Base-by-base conservation (phyloP, 2,888 invertebrate genomes). In the Cepaea hortensis region DNA sequence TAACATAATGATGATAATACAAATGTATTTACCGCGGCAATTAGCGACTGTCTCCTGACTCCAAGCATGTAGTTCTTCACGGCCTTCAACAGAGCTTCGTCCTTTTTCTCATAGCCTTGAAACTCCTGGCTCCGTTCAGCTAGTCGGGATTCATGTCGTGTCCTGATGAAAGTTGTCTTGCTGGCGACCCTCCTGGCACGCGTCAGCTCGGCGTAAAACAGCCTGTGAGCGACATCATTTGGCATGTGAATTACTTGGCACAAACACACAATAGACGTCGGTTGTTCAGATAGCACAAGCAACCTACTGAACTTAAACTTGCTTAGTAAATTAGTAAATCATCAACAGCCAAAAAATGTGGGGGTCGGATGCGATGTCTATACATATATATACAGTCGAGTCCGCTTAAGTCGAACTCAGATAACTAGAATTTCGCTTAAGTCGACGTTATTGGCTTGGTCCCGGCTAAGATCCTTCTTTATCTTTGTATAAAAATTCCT, bases 151-250 rank as follows among this genome's bases (percentile, higher is more conserved):
- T 61, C 77, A 6, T 61, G n/a, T 61, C n/a, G 77, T n/a, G 20
- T 20, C 13, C 77, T 77, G 3, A 77, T 77, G 55, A 77, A 77
- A 0, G 20, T 55, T 11, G 20, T 77, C 23, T 3, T 61, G 5
- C 4, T 3, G n/a, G 55, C 20, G 3, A 77, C 3, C 13, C 23
- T 55, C 23, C n/a, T 77, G 20, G 77, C 55, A n/a, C 77, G 77
- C 20, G n/a, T 9, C n/a, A 77, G 20, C 11, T 77, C 77, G 11
- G 77, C 77, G 15, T 55, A 55, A 77, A 77, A 77, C 55, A 77
- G n/a, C n/a, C 77, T 77, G n/a, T 46, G 46, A 13, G 35, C 9
- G 11, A 46, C 35, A 73, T 46, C 46, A 46, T 15, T 3, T 9
- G 13, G 18, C 46, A 15, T 18, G 11, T 11, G 9, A 46, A 73